Conservation (phyloP, 2,888 invertebrate species). For the Epirrhoe alternata region DNA sequence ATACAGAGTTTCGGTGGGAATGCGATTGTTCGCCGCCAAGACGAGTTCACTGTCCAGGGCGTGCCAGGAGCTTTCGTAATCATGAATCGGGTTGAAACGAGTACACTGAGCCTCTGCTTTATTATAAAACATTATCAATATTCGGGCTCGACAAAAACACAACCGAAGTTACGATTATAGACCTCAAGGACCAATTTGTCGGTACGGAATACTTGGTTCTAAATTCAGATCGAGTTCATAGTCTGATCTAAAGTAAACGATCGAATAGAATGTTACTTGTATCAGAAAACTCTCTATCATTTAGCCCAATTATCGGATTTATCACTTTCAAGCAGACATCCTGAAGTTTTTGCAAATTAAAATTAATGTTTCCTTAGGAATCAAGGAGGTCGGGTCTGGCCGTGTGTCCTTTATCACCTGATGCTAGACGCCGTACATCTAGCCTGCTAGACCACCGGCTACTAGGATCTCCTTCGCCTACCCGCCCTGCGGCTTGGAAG, state of each 20-base stretch:
- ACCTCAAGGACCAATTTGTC: too few relatives aligned
- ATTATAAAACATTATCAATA: too few relatives aligned
- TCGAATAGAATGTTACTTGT: too few relatives aligned
- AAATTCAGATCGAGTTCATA: too few relatives aligned
- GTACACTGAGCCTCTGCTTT: neutral
- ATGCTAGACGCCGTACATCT: conserved; percentile 63
- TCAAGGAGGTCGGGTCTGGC: conserved; percentile 55
- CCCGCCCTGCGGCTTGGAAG: conserved; percentile 64
- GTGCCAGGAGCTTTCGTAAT: conserved; percentile 19
- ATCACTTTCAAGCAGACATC: too few relatives aligned
- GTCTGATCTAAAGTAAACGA: too few relatives aligned
- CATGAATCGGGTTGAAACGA: neutral
- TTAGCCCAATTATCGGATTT: too few relatives aligned
- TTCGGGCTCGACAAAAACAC: too few relatives aligned
- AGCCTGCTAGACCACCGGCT: conserved; percentile 66
- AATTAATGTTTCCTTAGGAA: conserved; percentile 51
- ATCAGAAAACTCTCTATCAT: too few relatives aligned
- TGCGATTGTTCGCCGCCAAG: conserved; percentile 14
- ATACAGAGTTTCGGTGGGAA: neutral
- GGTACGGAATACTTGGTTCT: too few relatives aligned
- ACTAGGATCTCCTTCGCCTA: conserved; percentile 59
- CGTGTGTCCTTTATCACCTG: conserved; percentile 67
- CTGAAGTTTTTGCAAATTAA: neutral
- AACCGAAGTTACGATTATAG: too few relatives aligned
- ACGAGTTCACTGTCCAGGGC: conserved; percentile 19